phyloP scores from a whole-genome alignment of 2,888 invertebrate species.

The Clusia tigrina region DNA sequence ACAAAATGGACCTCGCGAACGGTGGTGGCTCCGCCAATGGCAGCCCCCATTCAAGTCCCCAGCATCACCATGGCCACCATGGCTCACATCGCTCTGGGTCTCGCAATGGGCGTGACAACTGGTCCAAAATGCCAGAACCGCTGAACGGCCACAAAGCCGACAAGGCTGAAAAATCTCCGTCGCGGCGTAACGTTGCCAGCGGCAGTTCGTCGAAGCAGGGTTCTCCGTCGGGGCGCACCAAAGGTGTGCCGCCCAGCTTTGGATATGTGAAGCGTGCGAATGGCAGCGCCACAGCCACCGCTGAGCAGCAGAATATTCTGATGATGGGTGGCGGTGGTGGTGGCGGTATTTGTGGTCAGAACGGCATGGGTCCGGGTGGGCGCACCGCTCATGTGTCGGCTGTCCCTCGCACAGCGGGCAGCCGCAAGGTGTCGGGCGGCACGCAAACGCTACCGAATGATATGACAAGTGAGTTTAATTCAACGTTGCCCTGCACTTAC shows the following conservation, averaged over 20 bases:
- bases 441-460: slow-evolving; percentile 87
- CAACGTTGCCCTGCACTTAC: no score
- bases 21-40: slow-evolving; percentile 29
- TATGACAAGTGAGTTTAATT: slow-evolving; percentile 69
- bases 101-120: slow-evolving; percentile 61
- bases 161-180: slow-evolving; percentile 63
- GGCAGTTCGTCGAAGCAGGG: slow-evolving; percentile 55
- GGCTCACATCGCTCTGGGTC: slow-evolving; percentile 49
- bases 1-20: slow-evolving; percentile 29
- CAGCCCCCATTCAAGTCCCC: slow-evolving; percentile 38
- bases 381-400: slow-evolving; percentile 85
- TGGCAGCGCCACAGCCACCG: slow-evolving; percentile 67
- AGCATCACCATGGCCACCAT: slow-evolving; percentile 32
- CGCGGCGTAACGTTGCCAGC: slow-evolving; percentile 55
- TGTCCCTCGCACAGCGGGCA: slow-evolving; percentile 75
- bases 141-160: slow-evolving; percentile 59
- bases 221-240: slow-evolving; percentile 67
- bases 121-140: slow-evolving; percentile 64
- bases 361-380: slow-evolving; percentile 57
- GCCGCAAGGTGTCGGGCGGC: slow-evolving; percentile 89
- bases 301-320: slow-evolving; percentile 61
- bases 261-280: slow-evolving; percentile 84
- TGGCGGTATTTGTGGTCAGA: slow-evolving; percentile 31
- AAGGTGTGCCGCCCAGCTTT: slow-evolving; percentile 83
- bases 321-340: slow-evolving; percentile 44